phyloP scores from a whole-genome alignment of 2,888 invertebrate species.

The Petrolisthes manimaculis region DNA sequence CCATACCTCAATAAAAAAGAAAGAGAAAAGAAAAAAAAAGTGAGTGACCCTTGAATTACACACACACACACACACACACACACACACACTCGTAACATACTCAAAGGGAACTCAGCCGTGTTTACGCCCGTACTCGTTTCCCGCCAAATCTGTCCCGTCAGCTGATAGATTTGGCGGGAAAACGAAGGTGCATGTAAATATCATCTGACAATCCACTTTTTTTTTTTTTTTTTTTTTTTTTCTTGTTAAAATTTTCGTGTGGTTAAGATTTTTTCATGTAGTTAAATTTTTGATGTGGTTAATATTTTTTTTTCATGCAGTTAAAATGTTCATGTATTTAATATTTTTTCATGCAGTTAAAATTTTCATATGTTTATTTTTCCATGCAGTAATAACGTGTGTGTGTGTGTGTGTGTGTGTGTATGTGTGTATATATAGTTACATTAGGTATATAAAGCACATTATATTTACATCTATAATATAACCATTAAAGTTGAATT shows the following conservation, averaged over 20 bases:
- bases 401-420: too few species aligned
- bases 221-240: neutral
- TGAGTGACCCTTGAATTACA: neutral
- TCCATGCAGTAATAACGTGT: too few species aligned
- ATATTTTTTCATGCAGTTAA: neutral
- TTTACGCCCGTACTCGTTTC: neutral
- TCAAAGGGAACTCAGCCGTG: neutral
- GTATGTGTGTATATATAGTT: too few species aligned
- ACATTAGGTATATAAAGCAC: too few species aligned
- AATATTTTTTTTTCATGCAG: neutral
- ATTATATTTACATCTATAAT: too few species aligned
- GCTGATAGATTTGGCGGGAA: constrained; percentile 30
- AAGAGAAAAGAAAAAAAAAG: neutral
- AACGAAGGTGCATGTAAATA: neutral
- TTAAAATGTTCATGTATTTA: neutral
- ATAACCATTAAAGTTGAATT: too few species aligned
- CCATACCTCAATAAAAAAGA: neutral
- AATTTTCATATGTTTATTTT: neutral
- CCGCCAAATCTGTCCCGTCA: neutral
- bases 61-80: neutral
- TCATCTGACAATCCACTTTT: neutral
- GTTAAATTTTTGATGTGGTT: neutral
- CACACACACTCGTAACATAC: neutral
- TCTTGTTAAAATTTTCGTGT: too few species aligned
- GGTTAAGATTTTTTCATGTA: too few species aligned